Evolutionary conservation across 2,888 invertebrate genomes (phyloP).

Genomic region (Rapana venosa): DNA sequence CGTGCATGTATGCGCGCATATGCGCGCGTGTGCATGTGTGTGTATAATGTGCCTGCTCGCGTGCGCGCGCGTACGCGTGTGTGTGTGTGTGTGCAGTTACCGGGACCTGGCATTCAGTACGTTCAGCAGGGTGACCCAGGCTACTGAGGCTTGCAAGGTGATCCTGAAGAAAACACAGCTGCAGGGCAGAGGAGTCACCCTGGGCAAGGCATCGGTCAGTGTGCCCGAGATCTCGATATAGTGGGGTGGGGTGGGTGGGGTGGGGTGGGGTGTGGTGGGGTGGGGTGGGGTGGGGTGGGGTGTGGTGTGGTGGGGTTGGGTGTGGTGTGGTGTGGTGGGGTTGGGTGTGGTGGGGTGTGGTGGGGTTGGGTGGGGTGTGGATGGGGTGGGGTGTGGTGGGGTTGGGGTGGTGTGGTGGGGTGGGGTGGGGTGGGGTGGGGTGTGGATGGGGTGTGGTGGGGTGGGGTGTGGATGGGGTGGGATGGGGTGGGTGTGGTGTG

Average conservation of each 20-base stretch:
- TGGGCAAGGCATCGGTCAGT: slow-evolving; percentile 36
- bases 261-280: too few species aligned
- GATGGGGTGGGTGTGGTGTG: too few species aligned
- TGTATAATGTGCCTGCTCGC: background rate
- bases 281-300: too few species aligned
- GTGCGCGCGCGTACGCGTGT: background rate
- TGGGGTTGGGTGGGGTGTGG: too few species aligned
- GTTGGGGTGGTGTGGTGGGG: too few species aligned
- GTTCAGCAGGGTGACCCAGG: background rate
- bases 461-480: too few species aligned
- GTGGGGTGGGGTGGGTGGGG: too few species aligned
- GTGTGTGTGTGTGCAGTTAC: slow-evolving; percentile 10
- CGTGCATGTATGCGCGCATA: background rate
- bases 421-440: too few species aligned
- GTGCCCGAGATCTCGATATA: too few species aligned
- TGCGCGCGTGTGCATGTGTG: background rate
- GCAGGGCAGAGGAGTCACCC: background rate
- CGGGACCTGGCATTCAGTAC: background rate
- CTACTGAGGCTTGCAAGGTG: slow-evolving; percentile 10
- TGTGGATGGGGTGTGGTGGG: too few species aligned
- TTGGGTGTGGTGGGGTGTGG: too few species aligned
- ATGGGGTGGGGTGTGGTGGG: too few species aligned
- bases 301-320: background rate
- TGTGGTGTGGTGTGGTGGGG: background rate
- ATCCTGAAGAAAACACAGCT: slow-evolving; percentile 16